Conservation (phyloP, 2,888 invertebrate genomes). For the Diaprepes abbreviatus region DNA sequence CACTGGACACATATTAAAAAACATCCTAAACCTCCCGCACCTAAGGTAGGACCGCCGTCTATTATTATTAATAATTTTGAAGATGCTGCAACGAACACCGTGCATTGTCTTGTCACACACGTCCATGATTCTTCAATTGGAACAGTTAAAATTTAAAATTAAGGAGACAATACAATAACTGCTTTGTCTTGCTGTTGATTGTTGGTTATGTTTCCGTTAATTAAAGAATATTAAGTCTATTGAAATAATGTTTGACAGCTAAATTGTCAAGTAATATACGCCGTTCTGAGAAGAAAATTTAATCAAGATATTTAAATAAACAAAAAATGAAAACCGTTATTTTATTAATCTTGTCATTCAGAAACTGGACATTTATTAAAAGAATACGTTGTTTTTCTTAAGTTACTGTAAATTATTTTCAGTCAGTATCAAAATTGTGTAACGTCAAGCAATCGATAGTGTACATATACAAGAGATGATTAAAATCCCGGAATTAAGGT, state of each 20-base stretch:
- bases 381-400: too few species aligned
- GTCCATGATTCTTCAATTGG: slow-evolving; percentile 29
- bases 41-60: not conserved
- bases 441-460: too few species aligned
- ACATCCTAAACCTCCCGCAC: not conserved
- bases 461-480: too few species aligned
- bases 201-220: not conserved
- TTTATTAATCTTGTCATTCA: too few species aligned
- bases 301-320: too few species aligned
- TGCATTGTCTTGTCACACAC: slow-evolving; percentile 40
- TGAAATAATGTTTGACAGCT: not conserved
- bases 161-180: slow-evolving; percentile 15
- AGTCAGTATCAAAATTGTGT: too few species aligned
- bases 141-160: slow-evolving; percentile 10
- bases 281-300: too few species aligned
- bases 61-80: slow-evolving; percentile 27
- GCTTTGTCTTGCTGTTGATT: slow-evolving; percentile 10
- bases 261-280: too few species aligned
- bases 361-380: too few species aligned
- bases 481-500: too few species aligned
- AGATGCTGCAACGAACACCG: slow-evolving; percentile 32
- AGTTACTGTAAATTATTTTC: too few species aligned
- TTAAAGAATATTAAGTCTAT: not conserved
- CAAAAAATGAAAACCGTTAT: too few species aligned
- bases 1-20: not conserved